These are phyloP conservation scores for Eulithis prunata DNA, from an alignment of 2,888 invertebrate genomes.

Conservation along the genomic window DNA sequence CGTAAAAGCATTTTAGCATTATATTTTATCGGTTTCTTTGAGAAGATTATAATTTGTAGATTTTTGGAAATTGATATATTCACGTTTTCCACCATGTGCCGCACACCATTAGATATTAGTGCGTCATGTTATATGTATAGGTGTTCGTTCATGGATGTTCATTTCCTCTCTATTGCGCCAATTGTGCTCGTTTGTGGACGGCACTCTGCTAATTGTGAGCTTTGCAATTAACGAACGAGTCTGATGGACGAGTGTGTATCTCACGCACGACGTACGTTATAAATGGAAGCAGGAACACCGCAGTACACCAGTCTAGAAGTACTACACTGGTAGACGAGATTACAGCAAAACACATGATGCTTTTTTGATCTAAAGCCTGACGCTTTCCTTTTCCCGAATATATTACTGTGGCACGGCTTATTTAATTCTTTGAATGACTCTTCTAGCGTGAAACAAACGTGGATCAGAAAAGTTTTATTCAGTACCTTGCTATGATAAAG, in stretches of 20 bases:
- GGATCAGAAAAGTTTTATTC: too few species aligned
- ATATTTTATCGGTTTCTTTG: not conserved
- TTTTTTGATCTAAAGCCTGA: not conserved
- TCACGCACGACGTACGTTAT: slow-evolving; percentile 47
- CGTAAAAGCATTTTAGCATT: too few species aligned
- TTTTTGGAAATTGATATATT: not conserved
- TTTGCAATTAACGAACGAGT: slow-evolving; percentile 68
- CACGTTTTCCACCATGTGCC: slow-evolving; percentile 6
- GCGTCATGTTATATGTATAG: slow-evolving; percentile 45
- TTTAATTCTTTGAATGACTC: not conserved
- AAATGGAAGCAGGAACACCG: slow-evolving; percentile 11
- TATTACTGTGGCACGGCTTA: not conserved
- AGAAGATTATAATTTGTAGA: not conserved
- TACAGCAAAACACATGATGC: not conserved
- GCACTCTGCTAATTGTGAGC: slow-evolving; percentile 75
- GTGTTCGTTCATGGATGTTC: slow-evolving; percentile 67
- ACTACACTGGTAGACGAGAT: not conserved
- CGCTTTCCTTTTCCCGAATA: not conserved
- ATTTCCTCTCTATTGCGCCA: slow-evolving; percentile 80
- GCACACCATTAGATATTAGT: slow-evolving; percentile 30
- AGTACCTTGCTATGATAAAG: not conserved
- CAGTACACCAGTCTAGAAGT: not conserved
- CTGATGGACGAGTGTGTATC: slow-evolving; percentile 62
- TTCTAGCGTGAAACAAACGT: too few species aligned
- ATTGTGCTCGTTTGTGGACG: slow-evolving; percentile 77